A percentile compares a stretch with the other conserved stretches of the same genome.
phyloP scores from a whole-genome alignment of 2,888 invertebrate genomes.

The Zootermopsis nevadensis region DNA sequence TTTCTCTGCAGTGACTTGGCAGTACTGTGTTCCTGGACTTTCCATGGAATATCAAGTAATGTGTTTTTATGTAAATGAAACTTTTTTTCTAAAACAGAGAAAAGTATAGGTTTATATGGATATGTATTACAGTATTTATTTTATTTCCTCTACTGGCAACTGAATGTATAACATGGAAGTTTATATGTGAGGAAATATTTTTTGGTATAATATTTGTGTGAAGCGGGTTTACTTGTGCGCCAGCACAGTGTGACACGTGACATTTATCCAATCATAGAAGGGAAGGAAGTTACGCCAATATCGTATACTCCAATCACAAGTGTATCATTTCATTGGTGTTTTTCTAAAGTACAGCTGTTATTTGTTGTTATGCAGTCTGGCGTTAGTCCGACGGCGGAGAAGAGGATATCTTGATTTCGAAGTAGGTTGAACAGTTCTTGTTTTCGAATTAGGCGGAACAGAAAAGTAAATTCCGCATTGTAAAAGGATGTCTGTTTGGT shows the following conservation, averaged over 20 bases:
- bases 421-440: background rate
- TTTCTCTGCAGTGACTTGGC: too few relatives aligned
- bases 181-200: background rate
- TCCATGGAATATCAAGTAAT: too few relatives aligned
- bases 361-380: background rate
- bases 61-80: too few relatives aligned
- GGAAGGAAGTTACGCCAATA: conserved; percentile 17
- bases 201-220: background rate
- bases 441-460: background rate
- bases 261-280: background rate
- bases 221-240: background rate
- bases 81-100: too few relatives aligned
- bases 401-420: background rate
- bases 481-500: background rate
- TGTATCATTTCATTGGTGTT: conserved; percentile 1
- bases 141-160: too few relatives aligned
- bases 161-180: background rate
- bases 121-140: too few relatives aligned
- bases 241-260: background rate
- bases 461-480: background rate
- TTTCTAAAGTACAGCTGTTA: conserved; percentile 1
- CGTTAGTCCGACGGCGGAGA: background rate
- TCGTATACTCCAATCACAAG: background rate
- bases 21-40: too few relatives aligned
- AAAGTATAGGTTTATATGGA: too few relatives aligned